Conservation (phyloP, 2,888 invertebrate genomes). For the Poecilobothrus nobilitatus region DNA sequence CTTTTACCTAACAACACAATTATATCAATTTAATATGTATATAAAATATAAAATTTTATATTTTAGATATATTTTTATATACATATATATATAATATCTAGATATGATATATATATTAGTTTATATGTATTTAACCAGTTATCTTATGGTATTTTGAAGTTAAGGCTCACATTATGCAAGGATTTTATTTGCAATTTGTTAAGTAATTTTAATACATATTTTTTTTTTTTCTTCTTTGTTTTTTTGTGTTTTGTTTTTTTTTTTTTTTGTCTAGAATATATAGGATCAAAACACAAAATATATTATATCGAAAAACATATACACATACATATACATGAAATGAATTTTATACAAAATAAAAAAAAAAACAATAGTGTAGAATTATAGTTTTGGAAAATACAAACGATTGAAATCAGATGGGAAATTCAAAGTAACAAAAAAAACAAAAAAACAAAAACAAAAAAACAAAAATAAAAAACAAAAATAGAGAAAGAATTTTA, state of each 20-base stretch:
- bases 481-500: not conserved
- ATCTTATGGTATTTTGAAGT: not conserved
- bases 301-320: too few species aligned
- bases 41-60: too few species aligned
- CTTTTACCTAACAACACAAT: too few species aligned
- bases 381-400: not conserved
- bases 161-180: not conserved
- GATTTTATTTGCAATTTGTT: constrained; percentile 4
- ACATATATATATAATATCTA: not conserved
- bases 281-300: not conserved
- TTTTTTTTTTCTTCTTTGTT: not conserved
- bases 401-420: not conserved
- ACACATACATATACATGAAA: not conserved
- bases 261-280: not conserved
- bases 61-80: too few species aligned
- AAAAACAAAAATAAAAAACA: too few species aligned
- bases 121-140: not conserved
- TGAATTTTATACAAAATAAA: not conserved
- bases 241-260: too few species aligned
- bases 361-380: not conserved
- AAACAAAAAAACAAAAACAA: too few species aligned
- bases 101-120: not conserved
- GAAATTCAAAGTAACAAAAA: not conserved
- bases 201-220: constrained; percentile 6
- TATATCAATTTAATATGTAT: too few species aligned